Base-by-base conservation (phyloP, 2,797 vertebrate species). In the Ctenopoma kingsleyae region DNA sequence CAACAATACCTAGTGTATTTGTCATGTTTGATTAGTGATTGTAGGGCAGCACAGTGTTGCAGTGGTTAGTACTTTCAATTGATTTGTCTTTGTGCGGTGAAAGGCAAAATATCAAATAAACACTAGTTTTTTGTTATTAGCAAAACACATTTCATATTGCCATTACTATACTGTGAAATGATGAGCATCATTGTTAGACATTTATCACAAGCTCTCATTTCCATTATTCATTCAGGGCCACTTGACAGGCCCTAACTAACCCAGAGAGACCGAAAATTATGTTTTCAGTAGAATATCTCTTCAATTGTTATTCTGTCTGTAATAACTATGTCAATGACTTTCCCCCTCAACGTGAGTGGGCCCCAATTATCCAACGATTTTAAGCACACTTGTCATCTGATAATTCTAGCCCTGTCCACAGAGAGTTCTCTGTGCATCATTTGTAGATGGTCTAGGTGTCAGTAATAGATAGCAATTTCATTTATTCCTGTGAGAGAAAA, bases 361-460 rank as follows among this genome's bases (percentile, higher is more conserved):
- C 53, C 51, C 73, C 76, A 84, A 86, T 88, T 87, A 88, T 83
- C 63, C 58, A 44, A 35, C 44, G 20, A 80, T 85, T 88, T 86
- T 43, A 75, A 83, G 57, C 57, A 53, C 54, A 78, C 76, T 78
- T 66, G 54, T 64, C 50, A 63, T 72, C 61, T 85, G 74, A 83
- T 83, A 71, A 86, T 69, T 72, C 62, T 51, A 56, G 58, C 67
- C 43, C 30, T 63, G 58, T 71, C 77, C 74, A 63, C 60, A 56
- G 55, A 67, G 32, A 67, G 74, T 46, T 40, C 57, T 53, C 23
- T 65, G 47, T 56, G 54, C 48, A 64, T 81, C 65, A 74, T 76
- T 74, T 73, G 53, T 32, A 55, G 41, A 81, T 79, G 67, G 76
- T 72, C 38, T 51, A 22, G 16, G 22, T 71, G 47, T 25, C 47